Percentiles rank a stretch among this genome's conserved stretches.
These are phyloP conservation scores for Monochamus saltuarius DNA, from an alignment of 1,140 invertebrate genomes.

Conservation along the genomic window DNA sequence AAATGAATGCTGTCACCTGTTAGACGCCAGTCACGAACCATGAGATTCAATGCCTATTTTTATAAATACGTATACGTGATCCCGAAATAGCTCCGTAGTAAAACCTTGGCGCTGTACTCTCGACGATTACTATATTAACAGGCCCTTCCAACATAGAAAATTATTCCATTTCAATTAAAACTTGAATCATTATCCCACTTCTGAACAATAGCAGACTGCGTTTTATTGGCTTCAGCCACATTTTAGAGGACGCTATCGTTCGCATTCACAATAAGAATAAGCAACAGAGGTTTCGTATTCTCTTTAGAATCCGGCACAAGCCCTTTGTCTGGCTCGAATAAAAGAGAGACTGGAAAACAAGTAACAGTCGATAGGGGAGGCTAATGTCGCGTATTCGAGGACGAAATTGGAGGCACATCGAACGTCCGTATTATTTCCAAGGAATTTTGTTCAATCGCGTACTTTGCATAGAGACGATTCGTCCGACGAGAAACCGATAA, in stretches of 20 bases:
- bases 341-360: slow-evolving; percentile 19
- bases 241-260: no score
- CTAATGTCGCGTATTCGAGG: slow-evolving; percentile 25
- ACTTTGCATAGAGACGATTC: slow-evolving; percentile 33
- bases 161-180: no score
- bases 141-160: no score
- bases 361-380: slow-evolving; percentile 25
- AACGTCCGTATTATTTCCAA: slow-evolving; percentile 28
- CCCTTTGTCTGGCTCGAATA: slow-evolving; percentile 12
- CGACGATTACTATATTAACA: no score
- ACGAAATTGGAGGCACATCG: slow-evolving; percentile 31
- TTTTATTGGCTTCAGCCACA: no score
- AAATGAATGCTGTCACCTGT: background rate
- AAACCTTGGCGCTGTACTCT: no score
- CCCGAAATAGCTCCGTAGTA: no score
- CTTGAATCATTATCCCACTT: no score
- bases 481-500: slow-evolving; percentile 9
- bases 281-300: background rate
- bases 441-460: slow-evolving; percentile 32
- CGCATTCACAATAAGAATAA: no score
- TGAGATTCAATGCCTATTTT: background rate
- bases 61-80: no score
- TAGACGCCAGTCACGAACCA: background rate
- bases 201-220: no score
- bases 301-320: slow-evolving; percentile 15